These are phyloP conservation scores for Sparus aurata DNA, from an alignment of 2,797 vertebrate genomes.

Conservation along the genomic window DNA sequence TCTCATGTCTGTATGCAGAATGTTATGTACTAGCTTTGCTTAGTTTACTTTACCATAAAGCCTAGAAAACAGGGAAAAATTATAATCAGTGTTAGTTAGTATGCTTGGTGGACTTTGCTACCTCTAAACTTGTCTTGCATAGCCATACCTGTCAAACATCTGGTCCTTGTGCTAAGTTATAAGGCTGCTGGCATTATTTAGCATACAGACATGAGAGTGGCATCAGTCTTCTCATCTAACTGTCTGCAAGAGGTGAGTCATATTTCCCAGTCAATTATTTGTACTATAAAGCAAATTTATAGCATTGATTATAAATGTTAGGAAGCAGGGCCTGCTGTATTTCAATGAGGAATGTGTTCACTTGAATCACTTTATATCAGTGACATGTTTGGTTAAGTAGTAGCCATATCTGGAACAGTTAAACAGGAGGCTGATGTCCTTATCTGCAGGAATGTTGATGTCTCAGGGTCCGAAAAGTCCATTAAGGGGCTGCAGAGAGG, in stretches of 20 bases:
- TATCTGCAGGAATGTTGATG: slow-evolving; percentile 63
- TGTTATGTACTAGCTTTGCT: no score
- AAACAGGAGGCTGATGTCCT: slow-evolving; percentile 5
- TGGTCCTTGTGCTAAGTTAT: not conserved
- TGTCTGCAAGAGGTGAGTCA: no score
- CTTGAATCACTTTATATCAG: slow-evolving; percentile 30
- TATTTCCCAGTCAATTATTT: no score
- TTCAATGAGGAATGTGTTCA: slow-evolving; percentile 30
- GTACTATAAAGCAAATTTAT: not conserved
- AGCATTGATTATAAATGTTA: not conserved
- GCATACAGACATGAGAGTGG: not conserved
- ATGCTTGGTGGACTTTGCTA: not conserved
- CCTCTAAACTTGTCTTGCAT: not conserved
- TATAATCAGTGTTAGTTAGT: not conserved
- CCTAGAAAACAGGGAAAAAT: not conserved
- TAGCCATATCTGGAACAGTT: slow-evolving; percentile 35
- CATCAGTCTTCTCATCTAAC: no score
- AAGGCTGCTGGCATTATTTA: not conserved
- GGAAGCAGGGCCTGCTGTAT: slow-evolving; percentile 5
- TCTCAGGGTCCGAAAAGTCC: slow-evolving; percentile 68
- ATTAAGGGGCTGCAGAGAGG: slow-evolving; percentile 43
- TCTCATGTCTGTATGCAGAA: not conserved
- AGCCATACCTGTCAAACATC: no score
- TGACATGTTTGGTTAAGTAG: slow-evolving; percentile 48
- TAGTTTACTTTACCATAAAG: not conserved